Evolutionary conservation across 2,113 vertebrate species (phyloP), one percentile per base, ranked within the genome.

Genomic region (Felis chaus): DNA sequence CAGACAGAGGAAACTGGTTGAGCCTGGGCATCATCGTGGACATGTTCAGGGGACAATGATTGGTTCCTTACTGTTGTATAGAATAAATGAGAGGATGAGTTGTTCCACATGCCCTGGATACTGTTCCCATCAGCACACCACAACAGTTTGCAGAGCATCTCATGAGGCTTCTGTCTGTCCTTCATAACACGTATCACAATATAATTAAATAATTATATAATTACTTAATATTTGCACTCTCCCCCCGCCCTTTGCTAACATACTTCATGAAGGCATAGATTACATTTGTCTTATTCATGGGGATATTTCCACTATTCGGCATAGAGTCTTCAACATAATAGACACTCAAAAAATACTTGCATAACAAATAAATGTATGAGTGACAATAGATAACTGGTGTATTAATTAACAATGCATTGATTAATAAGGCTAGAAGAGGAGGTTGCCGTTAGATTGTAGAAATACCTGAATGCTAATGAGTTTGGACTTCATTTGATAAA

Each of bases 401-500:
- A 36, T 85, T 82, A 85, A 91, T 68, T 85, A 92, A n/a, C 16
- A 73, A 78, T 41, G 11, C n/a, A 78, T 74, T 61, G 61, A 65
- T 61, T 95, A 53, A 82, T 36, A 93, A 96, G 78, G 4, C 71
- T 71, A 68, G 73, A 82, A 61, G 36, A 27, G 16, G 81, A 63
- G 63, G 41, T 74, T 83, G 15, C 27, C 55, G 2, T 89, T 82
- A 91, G 86, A 63, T 63, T 53, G 53, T 79, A n/a, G 11, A 69
- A 27, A 21, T 57, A 48, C 55, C 16, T 55, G 53, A 94, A 66
- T 69, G 27, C n/a, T 91, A 84, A 91, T 23, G 25, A 92, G 41
- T 94, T 74, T 94, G 41, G 65, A 79, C 55, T 86, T 96, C 33
- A 69, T 91, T 79, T 91, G 85, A 27, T 39, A 83, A 89, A 65